These are phyloP conservation scores for Malacosoma neustria DNA, from an alignment of 2,888 invertebrate genomes.

Conservation along the genomic window DNA sequence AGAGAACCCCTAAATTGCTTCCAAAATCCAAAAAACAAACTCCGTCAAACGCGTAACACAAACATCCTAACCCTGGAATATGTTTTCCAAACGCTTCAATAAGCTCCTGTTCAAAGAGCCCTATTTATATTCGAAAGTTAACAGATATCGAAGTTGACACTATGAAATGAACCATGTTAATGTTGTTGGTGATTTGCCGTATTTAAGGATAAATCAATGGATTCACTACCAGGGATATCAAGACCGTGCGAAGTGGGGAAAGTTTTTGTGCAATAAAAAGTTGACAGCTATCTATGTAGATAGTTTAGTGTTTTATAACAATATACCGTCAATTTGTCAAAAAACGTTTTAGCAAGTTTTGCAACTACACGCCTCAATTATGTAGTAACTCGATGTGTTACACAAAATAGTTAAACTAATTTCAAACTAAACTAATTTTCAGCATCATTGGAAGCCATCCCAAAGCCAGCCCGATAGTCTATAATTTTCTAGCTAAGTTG, in stretches of 20 bases:
- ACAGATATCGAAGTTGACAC: constrained; percentile 20
- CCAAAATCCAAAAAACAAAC: constrained; percentile 10
- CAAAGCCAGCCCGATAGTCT: background rate
- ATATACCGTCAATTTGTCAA: too few relatives aligned
- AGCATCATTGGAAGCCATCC: background rate
- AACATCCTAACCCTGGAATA: constrained; percentile 1
- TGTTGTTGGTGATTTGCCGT: constrained; percentile 20
- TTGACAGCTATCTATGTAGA: too few relatives aligned
- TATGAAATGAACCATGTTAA: constrained; percentile 10
- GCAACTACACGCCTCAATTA: too few relatives aligned
- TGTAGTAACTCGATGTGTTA: too few relatives aligned
- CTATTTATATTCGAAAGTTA: constrained; percentile 18
- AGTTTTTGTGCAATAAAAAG: background rate
- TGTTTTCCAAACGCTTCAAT: constrained; percentile 11
- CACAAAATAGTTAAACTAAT: too few relatives aligned
- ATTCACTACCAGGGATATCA: too few relatives aligned
- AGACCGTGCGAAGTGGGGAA: too few relatives aligned
- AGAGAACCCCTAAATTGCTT: background rate
- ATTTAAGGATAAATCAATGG: too few relatives aligned
- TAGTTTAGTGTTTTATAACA: too few relatives aligned
- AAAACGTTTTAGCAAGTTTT: too few relatives aligned
- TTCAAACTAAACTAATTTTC: background rate
- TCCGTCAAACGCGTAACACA: background rate
- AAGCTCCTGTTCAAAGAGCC: constrained; percentile 14
- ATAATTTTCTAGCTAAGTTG: constrained; percentile 2